These are phyloP conservation scores for Pterostichus niger DNA, from an alignment of 2,888 invertebrate species.

Conservation along the genomic window DNA sequence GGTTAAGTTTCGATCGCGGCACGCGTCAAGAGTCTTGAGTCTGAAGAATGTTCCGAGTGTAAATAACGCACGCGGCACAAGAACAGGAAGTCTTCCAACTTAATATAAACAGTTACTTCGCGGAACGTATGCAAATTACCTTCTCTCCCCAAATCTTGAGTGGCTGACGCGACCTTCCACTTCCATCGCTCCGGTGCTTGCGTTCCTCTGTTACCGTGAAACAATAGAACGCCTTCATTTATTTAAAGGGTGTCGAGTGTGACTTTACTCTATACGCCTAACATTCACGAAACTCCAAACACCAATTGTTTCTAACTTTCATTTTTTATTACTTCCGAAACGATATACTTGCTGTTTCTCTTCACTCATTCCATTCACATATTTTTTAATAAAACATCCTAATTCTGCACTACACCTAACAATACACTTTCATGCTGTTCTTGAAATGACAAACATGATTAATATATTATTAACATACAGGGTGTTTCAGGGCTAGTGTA, in stretches of 20 bases:
- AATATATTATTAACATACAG: no score
- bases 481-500: no score
- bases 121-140: constrained; percentile 60
- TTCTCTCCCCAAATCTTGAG: constrained; percentile 52
- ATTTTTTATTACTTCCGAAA: constrained; percentile 36
- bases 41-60: constrained; percentile 53
- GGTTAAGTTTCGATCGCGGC: constrained; percentile 37
- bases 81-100: constrained; percentile 53
- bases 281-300: constrained; percentile 30
- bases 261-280: constrained; percentile 38
- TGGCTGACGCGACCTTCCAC: constrained; percentile 35
- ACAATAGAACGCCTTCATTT: constrained; percentile 54
- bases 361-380: neutral
- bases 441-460: no score
- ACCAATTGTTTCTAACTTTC: constrained; percentile 45
- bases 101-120: constrained; percentile 61
- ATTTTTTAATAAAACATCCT: no score
- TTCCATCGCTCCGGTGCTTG: neutral
- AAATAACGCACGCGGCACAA: constrained; percentile 43
- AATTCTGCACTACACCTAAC: no score
- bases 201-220: neutral
- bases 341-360: constrained; percentile 11
- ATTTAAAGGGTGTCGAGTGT: constrained; percentile 52
- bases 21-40: constrained; percentile 19
- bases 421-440: no score